phyloP scores from a whole-genome alignment of 2,888 invertebrate species.

The Arctia plantaginis region DNA sequence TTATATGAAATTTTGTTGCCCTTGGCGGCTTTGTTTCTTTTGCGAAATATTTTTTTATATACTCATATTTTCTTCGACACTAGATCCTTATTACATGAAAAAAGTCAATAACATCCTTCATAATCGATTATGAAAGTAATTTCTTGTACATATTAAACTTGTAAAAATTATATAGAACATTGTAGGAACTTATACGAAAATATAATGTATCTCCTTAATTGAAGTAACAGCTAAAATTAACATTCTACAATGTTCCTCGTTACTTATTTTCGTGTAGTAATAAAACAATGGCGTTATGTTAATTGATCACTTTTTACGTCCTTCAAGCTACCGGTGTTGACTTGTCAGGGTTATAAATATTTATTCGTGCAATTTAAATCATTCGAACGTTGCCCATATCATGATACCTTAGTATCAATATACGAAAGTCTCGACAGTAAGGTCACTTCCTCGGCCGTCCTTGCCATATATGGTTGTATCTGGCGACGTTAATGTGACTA shows the following conservation, averaged over 20 bases:
- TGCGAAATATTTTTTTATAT: background rate
- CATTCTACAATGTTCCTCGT: background rate
- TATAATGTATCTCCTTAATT: background rate
- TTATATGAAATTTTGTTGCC: background rate
- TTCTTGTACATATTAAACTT: background rate
- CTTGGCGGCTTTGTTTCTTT: background rate
- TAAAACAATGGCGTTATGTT: constrained; percentile 24
- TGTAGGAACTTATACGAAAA: background rate
- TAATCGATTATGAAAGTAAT: background rate
- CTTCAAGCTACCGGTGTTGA: constrained; percentile 29
- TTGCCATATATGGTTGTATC: constrained; percentile 74
- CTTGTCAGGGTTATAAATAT: constrained; percentile 37
- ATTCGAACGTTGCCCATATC: constrained; percentile 29
- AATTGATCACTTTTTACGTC: constrained; percentile 35
- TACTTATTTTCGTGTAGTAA: constrained; percentile 1
- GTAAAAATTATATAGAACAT: background rate
- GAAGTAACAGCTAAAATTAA: background rate
- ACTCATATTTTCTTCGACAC: background rate
- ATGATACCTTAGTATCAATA: constrained; percentile 50
- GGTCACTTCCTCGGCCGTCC: constrained; percentile 67
- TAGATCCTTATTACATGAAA: background rate
- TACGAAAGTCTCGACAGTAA: constrained; percentile 65
- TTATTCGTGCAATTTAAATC: constrained; percentile 36
- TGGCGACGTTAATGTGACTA: constrained; percentile 57
- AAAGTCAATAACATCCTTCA: background rate